Conservation (phyloP, 35 echinoderm and acorn worm genomes). For the Amphiura filiformis region DNA sequence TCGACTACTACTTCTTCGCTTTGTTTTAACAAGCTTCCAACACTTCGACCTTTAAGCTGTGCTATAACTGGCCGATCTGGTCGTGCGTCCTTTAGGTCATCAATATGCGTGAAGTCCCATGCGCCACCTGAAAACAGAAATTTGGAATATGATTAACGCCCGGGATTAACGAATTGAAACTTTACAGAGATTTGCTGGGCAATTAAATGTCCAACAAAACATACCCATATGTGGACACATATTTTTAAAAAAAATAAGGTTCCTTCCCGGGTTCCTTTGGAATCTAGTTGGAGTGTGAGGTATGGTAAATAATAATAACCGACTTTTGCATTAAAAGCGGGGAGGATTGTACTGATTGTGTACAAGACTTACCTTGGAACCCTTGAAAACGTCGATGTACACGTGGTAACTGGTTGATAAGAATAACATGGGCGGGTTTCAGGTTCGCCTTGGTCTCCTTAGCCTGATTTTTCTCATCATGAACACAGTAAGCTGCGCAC, state of each 20-base stretch:
- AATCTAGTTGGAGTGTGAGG: no score
- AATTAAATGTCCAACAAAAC: no score
- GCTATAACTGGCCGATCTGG: not conserved
- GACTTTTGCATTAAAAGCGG: no score
- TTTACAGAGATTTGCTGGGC: no score
- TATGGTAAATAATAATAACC: no score
- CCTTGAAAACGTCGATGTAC: not conserved
- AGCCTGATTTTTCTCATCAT: not conserved
- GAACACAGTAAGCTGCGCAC: not conserved
- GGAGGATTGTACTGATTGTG: no score
- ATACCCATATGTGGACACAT: no score
- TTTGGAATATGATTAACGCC: no score
- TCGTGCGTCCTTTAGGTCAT: not conserved
- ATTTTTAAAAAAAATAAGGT: no score
- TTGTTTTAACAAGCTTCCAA: not conserved
- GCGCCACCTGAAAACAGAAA: not conserved
- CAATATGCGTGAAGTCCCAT: not conserved
- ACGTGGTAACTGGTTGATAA: not conserved
- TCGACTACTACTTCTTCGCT: not conserved
- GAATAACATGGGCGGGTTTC: not conserved
- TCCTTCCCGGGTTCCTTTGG: no score
- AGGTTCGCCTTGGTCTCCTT: not conserved
- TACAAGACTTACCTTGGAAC: not conserved
- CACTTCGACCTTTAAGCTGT: not conserved
- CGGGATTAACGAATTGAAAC: no score